Evolutionary conservation across 2,797 vertebrate species (phyloP), one percentile per base, ranked within the genome.

Genomic region (Scolopax rusticola): DNA sequence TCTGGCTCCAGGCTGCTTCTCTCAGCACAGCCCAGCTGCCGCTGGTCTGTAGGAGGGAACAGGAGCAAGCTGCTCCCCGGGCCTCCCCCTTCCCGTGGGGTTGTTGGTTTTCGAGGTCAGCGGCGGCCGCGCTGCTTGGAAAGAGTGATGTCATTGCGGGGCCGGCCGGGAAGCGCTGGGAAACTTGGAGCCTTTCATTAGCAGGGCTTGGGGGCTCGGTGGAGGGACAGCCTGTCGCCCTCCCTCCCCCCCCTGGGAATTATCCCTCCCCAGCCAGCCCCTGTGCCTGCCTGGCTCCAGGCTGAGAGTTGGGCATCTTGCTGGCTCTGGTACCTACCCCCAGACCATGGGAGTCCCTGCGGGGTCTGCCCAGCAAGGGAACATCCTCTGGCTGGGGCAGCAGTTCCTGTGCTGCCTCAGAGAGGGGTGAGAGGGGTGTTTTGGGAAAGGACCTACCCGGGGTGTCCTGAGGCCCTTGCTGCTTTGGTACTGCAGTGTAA

Each of bases 121-220:
- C 10, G 4, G 76, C 32, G 15, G 81, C 86, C 14, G 45, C 38
- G 81, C 83, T 25, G 92, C 75, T 92, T 1, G 92, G 96, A 90
- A 93, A 90, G 90, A 61, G 38, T 95, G 95, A 96, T 97, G 92
- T 96, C 95, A 96, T 85, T 71, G 90, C 1, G 64, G 73, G 92
- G 93, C 88, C 24, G 15, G 86, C 90, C 81, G 90, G 75, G 89
- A 89, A 82, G 59, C 9, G 17, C 69, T 94, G 86, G 91, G 84
- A 92, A 93, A 11, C 50, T 41, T 19, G 1, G 74, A 89, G 92
- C 79, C 84, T 81, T 68, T 91, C 75, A 89, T 94, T 83, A 93
- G 57, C 75, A n/a, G 87, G 68, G 90, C 75, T 32, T 43, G 87
- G 83, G 69, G 86, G 74, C 75, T 89, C 8, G 0, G 21, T 23